phyloP scores from a whole-genome alignment of 2,113 vertebrate species.

The Synodontis membranacea region DNA sequence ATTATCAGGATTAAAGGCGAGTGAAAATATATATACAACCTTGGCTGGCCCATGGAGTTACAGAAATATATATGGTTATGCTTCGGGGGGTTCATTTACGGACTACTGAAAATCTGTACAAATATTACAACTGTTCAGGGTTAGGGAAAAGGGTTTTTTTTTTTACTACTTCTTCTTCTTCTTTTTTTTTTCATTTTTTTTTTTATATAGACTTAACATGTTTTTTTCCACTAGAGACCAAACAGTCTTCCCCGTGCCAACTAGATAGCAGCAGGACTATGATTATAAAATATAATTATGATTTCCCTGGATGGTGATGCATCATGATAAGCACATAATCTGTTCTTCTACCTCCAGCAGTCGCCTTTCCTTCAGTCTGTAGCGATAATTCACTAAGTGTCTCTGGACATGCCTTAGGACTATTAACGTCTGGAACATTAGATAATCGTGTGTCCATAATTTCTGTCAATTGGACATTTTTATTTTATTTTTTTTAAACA shows the following conservation, averaged over 20 bases:
- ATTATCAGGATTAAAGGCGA: neutral
- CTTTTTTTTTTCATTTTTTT: neutral
- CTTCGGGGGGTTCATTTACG: neutral
- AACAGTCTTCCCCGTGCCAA: neutral
- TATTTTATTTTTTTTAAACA: too few species aligned
- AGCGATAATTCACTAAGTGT: neutral
- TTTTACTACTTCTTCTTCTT: neutral
- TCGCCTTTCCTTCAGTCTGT: neutral
- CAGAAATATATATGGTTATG: neutral
- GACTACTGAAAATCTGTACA: neutral
- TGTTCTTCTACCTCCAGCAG: constrained; percentile 9
- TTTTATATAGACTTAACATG: neutral
- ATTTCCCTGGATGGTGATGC: constrained; percentile 15
- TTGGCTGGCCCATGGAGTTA: neutral
- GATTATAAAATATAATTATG: neutral
- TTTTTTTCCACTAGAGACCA: neutral
- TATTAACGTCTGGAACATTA: neutral
- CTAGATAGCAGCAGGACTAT: neutral
- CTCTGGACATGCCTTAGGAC: constrained; percentile 1
- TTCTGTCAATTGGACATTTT: neutral
- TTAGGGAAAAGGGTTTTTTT: neutral
- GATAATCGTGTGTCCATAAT: neutral
- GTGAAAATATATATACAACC: too few species aligned
- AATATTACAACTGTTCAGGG: neutral
- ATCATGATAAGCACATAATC: constrained; percentile 20